Base-by-base conservation (phyloP, 2,113 vertebrate genomes). In the Microtus oregoni region DNA sequence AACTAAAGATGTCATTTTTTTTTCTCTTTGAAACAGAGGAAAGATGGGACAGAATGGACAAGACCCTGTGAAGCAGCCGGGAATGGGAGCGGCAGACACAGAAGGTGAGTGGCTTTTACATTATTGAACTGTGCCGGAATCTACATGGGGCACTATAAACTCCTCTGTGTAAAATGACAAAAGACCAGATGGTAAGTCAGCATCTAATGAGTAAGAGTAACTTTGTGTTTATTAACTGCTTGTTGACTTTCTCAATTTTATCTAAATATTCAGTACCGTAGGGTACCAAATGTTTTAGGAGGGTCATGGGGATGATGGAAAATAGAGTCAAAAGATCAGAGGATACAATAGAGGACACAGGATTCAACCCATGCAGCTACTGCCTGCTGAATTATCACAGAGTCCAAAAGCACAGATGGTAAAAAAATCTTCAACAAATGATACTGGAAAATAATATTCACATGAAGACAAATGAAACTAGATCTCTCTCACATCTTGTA, bases 31-130 rank as follows among this genome's bases (percentile, higher is more conserved):
- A 91, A 96, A 98, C 96, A 99, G 99, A 97, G 99, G 99, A 96
- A 99, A 99, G 97, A 99, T 99, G 96, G 99, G 98, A 92, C 99
- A 99, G 76, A 99, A 99, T 70, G 99, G 98, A 95, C 98, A 98
- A 96, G 99, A 99, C 8, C 96, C 98, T 41, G 41, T 99, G 85
- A 99, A 99, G 79, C 98, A 98, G 83, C 94, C 99, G 0, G 98
- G 99, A 93, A 96, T 98, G 47, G 99, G 98, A 93, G 96, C 98
- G 38, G 93, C 98, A 30, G 99, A 99, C 90, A 96, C 99, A 81
- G 99, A 99, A 98, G 99, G 99, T 99, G 99, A 99, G 98, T 95
- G 73, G 91, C 94, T 96, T n/a, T 94, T 90, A 94, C 50, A 94
- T 14, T 86, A 9, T 10, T 92, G 7, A 24, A 41, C 83, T 63